These are phyloP conservation scores for Hycleus phaleratus DNA, from an alignment of 1,140 invertebrate species.

Conservation along the genomic window DNA sequence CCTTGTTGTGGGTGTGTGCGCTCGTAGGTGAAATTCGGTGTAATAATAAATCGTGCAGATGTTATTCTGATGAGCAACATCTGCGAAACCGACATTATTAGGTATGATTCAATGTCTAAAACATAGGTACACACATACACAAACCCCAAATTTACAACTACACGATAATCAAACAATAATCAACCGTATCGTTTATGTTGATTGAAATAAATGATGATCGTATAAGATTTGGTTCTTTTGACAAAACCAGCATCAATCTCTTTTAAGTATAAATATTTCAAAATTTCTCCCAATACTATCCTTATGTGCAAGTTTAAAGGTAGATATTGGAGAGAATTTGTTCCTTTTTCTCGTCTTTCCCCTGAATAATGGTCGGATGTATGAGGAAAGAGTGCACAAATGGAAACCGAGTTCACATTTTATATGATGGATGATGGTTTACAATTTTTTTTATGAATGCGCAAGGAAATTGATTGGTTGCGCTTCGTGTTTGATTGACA, in stretches of 20 bases:
- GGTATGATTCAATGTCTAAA: neutral
- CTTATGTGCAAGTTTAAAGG: neutral
- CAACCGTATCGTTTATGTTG: slow-evolving; percentile 3
- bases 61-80: slow-evolving; percentile 15
- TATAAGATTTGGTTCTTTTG: slow-evolving; percentile 3
- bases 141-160: slow-evolving; percentile 1
- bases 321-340: too few species aligned
- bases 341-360: neutral
- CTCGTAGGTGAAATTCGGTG: too few species aligned
- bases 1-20: too few species aligned
- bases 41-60: slow-evolving; percentile 22
- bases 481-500: slow-evolving; percentile 11
- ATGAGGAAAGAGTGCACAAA: slow-evolving; percentile 11
- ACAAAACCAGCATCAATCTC: neutral
- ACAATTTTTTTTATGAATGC: slow-evolving; percentile 12
- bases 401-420: neutral
- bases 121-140: too few species aligned
- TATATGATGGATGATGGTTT: slow-evolving; percentile 12
- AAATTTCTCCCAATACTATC: neutral
- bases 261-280: neutral
- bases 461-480: slow-evolving; percentile 15
- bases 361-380: slow-evolving; percentile 12
- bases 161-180: slow-evolving; percentile 14
- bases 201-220: slow-evolving; percentile 14
- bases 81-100: slow-evolving; percentile 17